Conservation (phyloP, 2,888 invertebrate species). For the Stenodema calcarata region DNA sequence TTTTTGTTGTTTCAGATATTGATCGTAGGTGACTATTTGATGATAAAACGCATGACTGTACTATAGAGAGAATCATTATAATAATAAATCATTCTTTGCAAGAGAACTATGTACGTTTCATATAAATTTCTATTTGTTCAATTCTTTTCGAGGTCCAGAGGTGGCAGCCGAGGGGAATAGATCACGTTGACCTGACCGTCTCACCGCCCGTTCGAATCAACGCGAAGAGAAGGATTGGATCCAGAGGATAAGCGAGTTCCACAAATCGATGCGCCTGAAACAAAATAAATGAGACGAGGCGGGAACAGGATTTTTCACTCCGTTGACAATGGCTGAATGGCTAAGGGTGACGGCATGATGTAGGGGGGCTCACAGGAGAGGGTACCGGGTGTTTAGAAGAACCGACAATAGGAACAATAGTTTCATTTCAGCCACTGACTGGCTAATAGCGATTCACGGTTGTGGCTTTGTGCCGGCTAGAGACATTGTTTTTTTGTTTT, state of each 20-base stretch:
- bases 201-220: background rate
- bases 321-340: conserved; percentile 7
- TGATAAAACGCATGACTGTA: no score
- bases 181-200: background rate
- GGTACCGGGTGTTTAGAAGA: conserved; percentile 46
- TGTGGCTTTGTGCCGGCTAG: conserved; percentile 7
- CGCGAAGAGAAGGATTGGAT: background rate
- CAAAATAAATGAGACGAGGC: conserved; percentile 44
- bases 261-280: conserved; percentile 30
- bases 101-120: no score
- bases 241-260: background rate
- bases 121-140: no score
- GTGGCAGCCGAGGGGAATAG: background rate
- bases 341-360: conserved; percentile 8
- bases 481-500: conserved; percentile 12
- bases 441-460: conserved; percentile 43
- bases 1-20: no score
- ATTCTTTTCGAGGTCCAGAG: no score
- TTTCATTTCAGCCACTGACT: conserved; percentile 41
- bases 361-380: background rate
- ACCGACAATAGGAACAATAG: conserved; percentile 49
- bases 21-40: no score
- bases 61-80: no score
- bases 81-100: no score
- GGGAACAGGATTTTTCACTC: conserved; percentile 44